Evolutionary conservation across 2,888 invertebrate genomes (phyloP).

Genomic region (Andrena camellia): DNA sequence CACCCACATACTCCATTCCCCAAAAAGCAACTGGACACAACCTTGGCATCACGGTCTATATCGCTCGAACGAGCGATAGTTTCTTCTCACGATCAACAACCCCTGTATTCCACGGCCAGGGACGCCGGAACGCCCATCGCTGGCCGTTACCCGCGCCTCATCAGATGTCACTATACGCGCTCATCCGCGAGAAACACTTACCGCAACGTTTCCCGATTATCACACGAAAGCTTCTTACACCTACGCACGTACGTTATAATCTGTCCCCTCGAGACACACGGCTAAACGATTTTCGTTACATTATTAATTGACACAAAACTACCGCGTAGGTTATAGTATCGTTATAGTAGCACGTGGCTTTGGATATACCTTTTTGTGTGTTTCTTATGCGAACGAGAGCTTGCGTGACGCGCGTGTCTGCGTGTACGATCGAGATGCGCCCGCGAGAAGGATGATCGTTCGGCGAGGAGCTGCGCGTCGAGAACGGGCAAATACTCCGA

Average conservation of each 20-base stretch:
- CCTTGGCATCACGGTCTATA: constrained; percentile 35
- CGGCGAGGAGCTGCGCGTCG: background rate
- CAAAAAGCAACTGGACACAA: constrained; percentile 52
- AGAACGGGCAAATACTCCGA: background rate
- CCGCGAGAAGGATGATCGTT: constrained; percentile 9
- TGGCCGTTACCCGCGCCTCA: constrained; percentile 20
- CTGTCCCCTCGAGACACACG: constrained; percentile 57
- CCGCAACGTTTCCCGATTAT: constrained; percentile 52
- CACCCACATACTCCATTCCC: constrained; percentile 31
- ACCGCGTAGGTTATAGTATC: constrained; percentile 72
- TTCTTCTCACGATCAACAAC: constrained; percentile 10
- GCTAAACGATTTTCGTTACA: constrained; percentile 67
- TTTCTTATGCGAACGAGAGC: constrained; percentile 31
- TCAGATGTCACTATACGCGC: constrained; percentile 50
- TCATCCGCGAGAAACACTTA: constrained; percentile 14
- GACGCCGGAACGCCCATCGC: background rate
- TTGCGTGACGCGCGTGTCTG: constrained; percentile 2
- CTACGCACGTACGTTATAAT: constrained; percentile 46
- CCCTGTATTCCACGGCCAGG: constrained; percentile 9
- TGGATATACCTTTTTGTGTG: constrained; percentile 42
- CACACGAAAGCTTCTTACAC: constrained; percentile 70
- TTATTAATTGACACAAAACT: constrained; percentile 80
- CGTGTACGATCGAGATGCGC: constrained; percentile 1
- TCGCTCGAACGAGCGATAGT: constrained; percentile 5
- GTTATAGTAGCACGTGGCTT: constrained; percentile 61